Percentiles rank a stretch among this genome's conserved stretches.
Conservation (phyloP, 2,888 invertebrate genomes). For the Brassicogethes aeneus region DNA sequence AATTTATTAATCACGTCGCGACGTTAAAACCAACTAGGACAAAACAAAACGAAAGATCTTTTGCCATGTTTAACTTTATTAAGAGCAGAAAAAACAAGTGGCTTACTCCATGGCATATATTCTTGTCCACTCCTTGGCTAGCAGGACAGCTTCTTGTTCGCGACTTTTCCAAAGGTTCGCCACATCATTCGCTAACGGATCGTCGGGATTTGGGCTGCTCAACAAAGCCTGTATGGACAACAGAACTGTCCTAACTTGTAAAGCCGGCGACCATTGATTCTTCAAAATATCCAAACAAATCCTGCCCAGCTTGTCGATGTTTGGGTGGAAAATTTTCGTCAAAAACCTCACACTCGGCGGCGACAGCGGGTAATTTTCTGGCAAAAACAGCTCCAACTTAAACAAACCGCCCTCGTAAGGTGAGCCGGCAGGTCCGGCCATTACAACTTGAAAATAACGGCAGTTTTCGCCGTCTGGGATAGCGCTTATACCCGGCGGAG, state of each 20-base stretch:
- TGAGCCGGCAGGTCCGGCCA: slow-evolving; percentile 88
- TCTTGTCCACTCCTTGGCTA: slow-evolving; percentile 91
- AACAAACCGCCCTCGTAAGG: slow-evolving; percentile 98
- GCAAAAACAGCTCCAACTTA: slow-evolving; percentile 96
- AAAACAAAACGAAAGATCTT: no score
- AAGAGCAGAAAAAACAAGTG: slow-evolving; percentile 4
- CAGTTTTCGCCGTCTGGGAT: slow-evolving; percentile 93
- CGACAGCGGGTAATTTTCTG: slow-evolving; percentile 99
- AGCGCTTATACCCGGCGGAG: slow-evolving; percentile 96
- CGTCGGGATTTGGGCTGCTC: slow-evolving; percentile 94
- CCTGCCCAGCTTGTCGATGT: slow-evolving; percentile 98
- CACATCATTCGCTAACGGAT: slow-evolving; percentile 96
- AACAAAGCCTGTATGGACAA: slow-evolving; percentile 96
- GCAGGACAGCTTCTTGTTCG: slow-evolving; percentile 91
- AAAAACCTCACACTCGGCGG: slow-evolving; percentile 99
- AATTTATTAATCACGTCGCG: no score
- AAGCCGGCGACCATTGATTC: slow-evolving; percentile 97
- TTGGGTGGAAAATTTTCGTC: slow-evolving; percentile 99
- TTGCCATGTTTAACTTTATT: no score
- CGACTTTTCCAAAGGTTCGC: slow-evolving; percentile 98
- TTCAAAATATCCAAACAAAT: slow-evolving; percentile 99
- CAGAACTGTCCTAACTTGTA: slow-evolving; percentile 97
- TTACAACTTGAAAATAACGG: slow-evolving; percentile 87
- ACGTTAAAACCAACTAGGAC: no score
- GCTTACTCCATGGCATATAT: slow-evolving; percentile 58